These are phyloP conservation scores for Orthonevra nobilis DNA, from an alignment of 2,888 invertebrate species.

Conservation along the genomic window DNA sequence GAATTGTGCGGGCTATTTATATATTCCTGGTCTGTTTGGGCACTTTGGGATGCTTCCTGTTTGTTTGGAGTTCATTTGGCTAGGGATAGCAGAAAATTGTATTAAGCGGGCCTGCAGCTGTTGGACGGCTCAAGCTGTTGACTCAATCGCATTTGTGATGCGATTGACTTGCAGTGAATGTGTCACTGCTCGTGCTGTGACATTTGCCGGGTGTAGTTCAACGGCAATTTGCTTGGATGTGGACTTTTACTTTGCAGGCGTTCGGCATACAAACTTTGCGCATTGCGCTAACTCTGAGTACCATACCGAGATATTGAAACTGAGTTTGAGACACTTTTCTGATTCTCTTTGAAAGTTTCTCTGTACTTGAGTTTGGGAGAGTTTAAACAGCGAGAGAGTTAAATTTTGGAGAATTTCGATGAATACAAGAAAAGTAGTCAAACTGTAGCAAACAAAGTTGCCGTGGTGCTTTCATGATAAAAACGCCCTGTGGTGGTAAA, in stretches of 20 bases:
- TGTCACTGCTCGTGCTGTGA: background rate
- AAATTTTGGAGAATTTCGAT: slow-evolving; percentile 31
- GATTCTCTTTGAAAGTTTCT: no score
- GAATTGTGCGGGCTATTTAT: slow-evolving; percentile 8
- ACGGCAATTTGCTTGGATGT: no score
- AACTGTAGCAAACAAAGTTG: background rate
- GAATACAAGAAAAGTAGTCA: background rate
- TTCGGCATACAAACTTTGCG: background rate
- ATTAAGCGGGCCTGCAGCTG: background rate
- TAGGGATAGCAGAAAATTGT: slow-evolving; percentile 1
- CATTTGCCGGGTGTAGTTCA: no score
- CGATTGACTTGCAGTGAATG: slow-evolving; percentile 29
- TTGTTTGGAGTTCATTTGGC: background rate
- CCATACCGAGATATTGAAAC: no score
- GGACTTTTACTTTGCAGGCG: slow-evolving; percentile 12
- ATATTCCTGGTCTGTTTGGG: background rate
- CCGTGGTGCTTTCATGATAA: background rate
- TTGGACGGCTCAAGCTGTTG: slow-evolving; percentile 19
- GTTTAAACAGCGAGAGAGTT: slow-evolving; percentile 2
- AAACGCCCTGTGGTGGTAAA: slow-evolving; percentile 12
- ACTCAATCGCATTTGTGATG: slow-evolving; percentile 49
- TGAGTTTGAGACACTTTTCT: background rate
- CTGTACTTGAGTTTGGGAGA: background rate
- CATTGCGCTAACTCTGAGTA: no score
- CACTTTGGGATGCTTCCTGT: background rate